These are phyloP conservation scores for Cassiopea andromeda DNA, from an alignment of 30 jellyfish, hydroid and myxozoan genomes.

Conservation along the genomic window DNA sequence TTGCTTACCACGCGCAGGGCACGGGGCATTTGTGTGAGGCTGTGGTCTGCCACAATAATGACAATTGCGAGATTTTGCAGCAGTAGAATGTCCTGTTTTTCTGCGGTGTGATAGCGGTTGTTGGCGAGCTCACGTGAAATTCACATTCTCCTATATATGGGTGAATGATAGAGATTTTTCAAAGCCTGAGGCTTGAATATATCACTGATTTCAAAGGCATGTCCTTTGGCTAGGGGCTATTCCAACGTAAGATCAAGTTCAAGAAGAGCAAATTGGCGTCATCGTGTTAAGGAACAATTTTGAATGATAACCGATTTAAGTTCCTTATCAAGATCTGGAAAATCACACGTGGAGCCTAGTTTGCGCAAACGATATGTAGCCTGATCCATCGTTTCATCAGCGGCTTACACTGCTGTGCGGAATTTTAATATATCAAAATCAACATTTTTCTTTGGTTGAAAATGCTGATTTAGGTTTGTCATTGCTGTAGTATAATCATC, in stretches of 20 bases:
- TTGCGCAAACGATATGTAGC: background rate
- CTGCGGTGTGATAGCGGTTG: background rate
- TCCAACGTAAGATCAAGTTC: slow-evolving; percentile 18
- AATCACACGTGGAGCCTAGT: slow-evolving; percentile 11
- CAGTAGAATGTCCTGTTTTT: background rate
- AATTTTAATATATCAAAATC: background rate
- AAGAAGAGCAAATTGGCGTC: slow-evolving; percentile 4
- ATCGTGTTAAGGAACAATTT: background rate
- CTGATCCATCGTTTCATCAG: slow-evolving; percentile 5
- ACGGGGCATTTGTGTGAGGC: background rate
- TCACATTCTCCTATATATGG: background rate
- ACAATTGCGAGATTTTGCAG: background rate
- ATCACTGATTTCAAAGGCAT: slow-evolving; percentile 10
- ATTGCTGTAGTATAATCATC: slow-evolving; percentile 29
- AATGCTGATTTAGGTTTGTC: slow-evolving; percentile 17
- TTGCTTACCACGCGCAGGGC: background rate
- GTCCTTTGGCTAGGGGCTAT: slow-evolving; percentile 4
- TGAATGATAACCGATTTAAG: slow-evolving; percentile 13
- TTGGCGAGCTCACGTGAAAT: background rate
- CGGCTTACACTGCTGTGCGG: slow-evolving; percentile 1
- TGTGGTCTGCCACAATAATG: background rate
- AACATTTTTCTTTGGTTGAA: background rate
- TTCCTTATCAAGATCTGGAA: slow-evolving; percentile 2
- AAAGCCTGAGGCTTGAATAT: slow-evolving; percentile 8
- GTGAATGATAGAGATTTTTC: background rate